Base-by-base conservation (phyloP, 2,797 vertebrate genomes). In the Dallia pectoralis region DNA sequence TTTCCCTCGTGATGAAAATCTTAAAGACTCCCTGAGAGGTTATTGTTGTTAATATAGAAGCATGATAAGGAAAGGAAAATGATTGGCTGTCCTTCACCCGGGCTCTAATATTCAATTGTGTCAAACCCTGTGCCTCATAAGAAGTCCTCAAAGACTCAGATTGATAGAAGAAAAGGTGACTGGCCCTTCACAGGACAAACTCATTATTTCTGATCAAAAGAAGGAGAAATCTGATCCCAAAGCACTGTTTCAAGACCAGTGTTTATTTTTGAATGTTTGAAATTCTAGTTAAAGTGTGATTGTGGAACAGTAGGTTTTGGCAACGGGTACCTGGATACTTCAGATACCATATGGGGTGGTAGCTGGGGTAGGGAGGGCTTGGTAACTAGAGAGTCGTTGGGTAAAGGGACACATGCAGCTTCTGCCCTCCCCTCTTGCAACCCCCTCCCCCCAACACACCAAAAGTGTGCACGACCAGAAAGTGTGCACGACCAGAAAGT, bases 361-460 rank as follows among this genome's bases (percentile, higher is more conserved):
- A 82, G 83, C 85, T 87, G 87, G 61, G 61, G 88, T 74, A 82
- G 83, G 84, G 87, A 86, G 61, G 61, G 61, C 29, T 25, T n/a
- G 61, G 61, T 8, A 91, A 83, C 83, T 81, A 49, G 89, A 83
- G 87, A 91, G 90, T 89, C 88, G 87, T 90, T 89, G 87, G 84
- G 84, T 81, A 76, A 64, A 76, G 86, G 79, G 91, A 91, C 91
- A 92, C 91, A 92, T 92, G 91, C 91, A 90, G 75, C 84, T 74
- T 69, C 81, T 69, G 36, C 19, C 63, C 62, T n/a, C 63, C 65
- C 8, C 67, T 18, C 67, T 25, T 4, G 5, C 44, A 25, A 72
- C 22, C 30, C 66, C 65, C 64, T 30, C n/a, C 25, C 69, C 25
- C 75, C 62, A 75, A 85, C 88, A 87, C 89, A 93, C 91, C 91